Conservation (phyloP, 2,888 invertebrate species). For the Tenthredo scrophulariae region DNA sequence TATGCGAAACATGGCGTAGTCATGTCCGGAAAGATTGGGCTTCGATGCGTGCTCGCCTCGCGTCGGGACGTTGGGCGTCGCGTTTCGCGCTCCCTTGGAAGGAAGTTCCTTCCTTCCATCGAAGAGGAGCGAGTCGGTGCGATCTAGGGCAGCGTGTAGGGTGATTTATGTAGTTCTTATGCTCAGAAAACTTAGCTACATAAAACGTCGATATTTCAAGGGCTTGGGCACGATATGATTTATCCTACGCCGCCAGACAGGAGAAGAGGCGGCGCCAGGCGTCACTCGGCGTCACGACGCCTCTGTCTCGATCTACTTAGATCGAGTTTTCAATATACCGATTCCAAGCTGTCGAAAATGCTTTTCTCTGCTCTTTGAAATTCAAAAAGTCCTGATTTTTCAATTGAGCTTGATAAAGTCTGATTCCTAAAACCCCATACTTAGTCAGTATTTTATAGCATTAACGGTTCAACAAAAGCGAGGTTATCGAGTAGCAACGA, state of each 20-base stretch:
- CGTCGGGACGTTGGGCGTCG: background rate
- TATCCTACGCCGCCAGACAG: slow-evolving; percentile 52
- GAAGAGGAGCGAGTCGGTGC: background rate
- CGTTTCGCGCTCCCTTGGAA: slow-evolving; percentile 10
- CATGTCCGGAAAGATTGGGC: slow-evolving; percentile 23
- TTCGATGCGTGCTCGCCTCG: background rate
- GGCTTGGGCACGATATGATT: slow-evolving; percentile 52
- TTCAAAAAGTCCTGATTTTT: background rate
- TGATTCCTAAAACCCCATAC: background rate
- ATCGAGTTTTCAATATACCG: background rate
- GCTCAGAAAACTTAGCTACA: slow-evolving; percentile 55
- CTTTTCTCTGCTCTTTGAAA: background rate
- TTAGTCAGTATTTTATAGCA: background rate
- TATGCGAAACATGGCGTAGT: background rate
- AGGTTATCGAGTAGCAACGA: background rate
- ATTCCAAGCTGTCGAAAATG: background rate
- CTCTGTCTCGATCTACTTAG: slow-evolving; percentile 51
- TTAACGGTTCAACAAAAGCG: background rate
- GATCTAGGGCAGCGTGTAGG: slow-evolving; percentile 36
- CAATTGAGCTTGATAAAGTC: background rate
- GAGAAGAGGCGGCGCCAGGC: slow-evolving; percentile 53
- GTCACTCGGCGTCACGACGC: slow-evolving; percentile 53
- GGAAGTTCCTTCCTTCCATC: slow-evolving; percentile 6
- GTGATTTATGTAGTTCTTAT: slow-evolving; percentile 56
- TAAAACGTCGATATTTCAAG: slow-evolving; percentile 56